Conservation (phyloP, 2,888 invertebrate genomes). For the Aleiodes alternator region DNA sequence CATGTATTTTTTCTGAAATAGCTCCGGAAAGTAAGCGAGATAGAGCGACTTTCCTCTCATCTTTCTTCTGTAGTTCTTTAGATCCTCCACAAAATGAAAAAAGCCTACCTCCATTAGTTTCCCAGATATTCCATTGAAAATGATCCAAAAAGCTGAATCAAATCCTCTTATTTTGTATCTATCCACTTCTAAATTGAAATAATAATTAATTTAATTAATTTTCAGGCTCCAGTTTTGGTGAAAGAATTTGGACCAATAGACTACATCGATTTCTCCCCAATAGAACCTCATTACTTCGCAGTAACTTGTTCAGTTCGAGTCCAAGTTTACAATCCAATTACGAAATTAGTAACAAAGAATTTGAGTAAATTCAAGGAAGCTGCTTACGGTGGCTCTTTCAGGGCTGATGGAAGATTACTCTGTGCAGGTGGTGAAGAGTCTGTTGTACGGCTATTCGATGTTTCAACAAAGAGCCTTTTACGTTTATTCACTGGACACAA, state of each 20-base stretch:
- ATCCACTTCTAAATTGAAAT: too few relatives aligned
- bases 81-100: too few relatives aligned
- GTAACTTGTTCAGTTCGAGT: constrained; percentile 94
- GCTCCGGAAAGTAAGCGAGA: too few relatives aligned
- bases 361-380: constrained; percentile 88
- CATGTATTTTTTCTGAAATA: too few relatives aligned
- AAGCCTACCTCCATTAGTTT: too few relatives aligned
- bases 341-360: constrained; percentile 88
- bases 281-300: constrained; percentile 93
- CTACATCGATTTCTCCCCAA: constrained; percentile 92
- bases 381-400: constrained; percentile 90
- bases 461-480: constrained; percentile 87
- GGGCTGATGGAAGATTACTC: constrained; percentile 88
- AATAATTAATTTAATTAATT: constrained; percentile 48
- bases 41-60: too few relatives aligned
- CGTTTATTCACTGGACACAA: constrained; percentile 91
- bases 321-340: constrained; percentile 90
- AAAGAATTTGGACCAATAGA: constrained; percentile 96
- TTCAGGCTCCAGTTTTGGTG: constrained; percentile 87
- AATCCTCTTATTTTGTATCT: too few relatives aligned
- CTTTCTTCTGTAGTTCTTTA: too few relatives aligned
- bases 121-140: neutral
- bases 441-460: constrained; percentile 91
- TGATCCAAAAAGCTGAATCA: too few relatives aligned
- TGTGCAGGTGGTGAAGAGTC: constrained; percentile 95